A percentile compares a stretch with the other conserved stretches of the same genome.
Conservation (phyloP, 2,888 invertebrate species). For the Psylliodes chrysocephalus region DNA sequence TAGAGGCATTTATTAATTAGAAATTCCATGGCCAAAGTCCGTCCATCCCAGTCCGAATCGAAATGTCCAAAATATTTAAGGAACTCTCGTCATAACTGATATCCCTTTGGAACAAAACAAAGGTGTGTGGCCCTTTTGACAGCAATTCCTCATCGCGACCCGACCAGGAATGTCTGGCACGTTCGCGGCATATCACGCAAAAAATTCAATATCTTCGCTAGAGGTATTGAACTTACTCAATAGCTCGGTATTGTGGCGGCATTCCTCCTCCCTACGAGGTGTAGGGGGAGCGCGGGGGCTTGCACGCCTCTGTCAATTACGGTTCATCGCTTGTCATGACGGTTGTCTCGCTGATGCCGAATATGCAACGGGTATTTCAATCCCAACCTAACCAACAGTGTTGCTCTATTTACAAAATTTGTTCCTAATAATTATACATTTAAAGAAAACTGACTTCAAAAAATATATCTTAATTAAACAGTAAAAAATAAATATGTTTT, state of each 20-base stretch:
- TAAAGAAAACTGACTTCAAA: too few relatives aligned
- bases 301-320: conserved; percentile 56
- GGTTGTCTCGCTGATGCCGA: conserved; percentile 58
- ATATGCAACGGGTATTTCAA: conserved; percentile 59
- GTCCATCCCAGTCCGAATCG: conserved; percentile 9
- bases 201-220: conserved; percentile 63
- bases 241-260: conserved; percentile 57
- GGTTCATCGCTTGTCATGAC: conserved; percentile 57
- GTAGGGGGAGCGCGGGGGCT: conserved; percentile 25
- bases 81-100: conserved; percentile 39
- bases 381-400: conserved; percentile 52
- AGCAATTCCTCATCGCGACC: conserved; percentile 61
- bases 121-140: conserved; percentile 57
- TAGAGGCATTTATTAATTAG: conserved; percentile 29
- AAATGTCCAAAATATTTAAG: conserved; percentile 42
- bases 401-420: too few relatives aligned
- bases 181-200: conserved; percentile 59
- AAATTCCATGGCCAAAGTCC: conserved; percentile 25
- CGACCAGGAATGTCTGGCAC: conserved; percentile 57
- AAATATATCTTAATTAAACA: too few relatives aligned
- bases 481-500: too few relatives aligned
- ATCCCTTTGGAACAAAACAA: conserved; percentile 53
- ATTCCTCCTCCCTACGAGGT: too few relatives aligned
- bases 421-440: too few relatives aligned
- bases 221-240: conserved; percentile 59